Evolutionary conservation across 92 coral and sea anemone species (phyloP).

Genomic region (Zoanthus sansibaricus): DNA sequence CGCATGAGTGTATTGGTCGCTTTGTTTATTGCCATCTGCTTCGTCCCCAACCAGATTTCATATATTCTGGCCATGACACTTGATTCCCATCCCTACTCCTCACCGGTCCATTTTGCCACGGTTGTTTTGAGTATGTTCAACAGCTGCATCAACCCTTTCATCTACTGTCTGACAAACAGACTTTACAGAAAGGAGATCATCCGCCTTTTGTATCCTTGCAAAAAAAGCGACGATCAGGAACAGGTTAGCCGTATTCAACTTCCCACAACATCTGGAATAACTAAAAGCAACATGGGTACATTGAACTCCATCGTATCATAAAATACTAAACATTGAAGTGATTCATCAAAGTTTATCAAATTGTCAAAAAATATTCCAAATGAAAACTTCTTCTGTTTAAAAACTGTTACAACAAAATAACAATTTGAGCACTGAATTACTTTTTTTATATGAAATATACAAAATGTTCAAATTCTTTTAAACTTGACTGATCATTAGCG

Average conservation of each 20-base stretch:
- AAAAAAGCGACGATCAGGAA: background rate
- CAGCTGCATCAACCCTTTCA: constrained; percentile 36
- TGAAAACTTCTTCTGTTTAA: no score
- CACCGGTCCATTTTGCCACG: constrained; percentile 28
- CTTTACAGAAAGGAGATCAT: constrained; percentile 28
- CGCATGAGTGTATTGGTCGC: constrained; percentile 30
- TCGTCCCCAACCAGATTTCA: constrained; percentile 39
- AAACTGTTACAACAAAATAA: no score
- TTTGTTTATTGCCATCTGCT: constrained; percentile 12
- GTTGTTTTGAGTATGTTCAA: constrained; percentile 36
- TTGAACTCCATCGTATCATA: no score
- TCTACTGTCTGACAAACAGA: constrained; percentile 33
- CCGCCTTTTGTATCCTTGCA: constrained; percentile 21
- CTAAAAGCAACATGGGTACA: no score
- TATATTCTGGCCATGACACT: constrained; percentile 40
- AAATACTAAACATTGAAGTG: no score
- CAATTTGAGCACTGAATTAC: no score
- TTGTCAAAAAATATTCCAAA: no score
- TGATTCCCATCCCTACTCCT: constrained; percentile 29
- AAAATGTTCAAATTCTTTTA: no score
- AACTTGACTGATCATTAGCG: no score
- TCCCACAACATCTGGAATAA: background rate
- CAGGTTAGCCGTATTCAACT: background rate
- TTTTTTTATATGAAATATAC: no score
- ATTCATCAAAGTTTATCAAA: no score